phyloP scores from a whole-genome alignment of 2,797 vertebrate genomes.

The Tarsius wallacei region DNA sequence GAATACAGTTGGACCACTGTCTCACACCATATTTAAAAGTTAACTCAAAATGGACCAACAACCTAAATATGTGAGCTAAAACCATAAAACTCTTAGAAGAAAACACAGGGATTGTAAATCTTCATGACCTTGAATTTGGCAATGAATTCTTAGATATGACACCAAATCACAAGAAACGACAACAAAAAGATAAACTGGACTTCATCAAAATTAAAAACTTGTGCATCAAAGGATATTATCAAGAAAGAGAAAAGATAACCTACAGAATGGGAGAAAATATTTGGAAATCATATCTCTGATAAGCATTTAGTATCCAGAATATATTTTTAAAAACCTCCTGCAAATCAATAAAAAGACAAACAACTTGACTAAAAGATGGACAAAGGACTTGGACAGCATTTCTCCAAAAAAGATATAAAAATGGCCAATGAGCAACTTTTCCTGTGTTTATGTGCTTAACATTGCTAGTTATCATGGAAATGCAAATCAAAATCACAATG shows the following conservation, averaged over 20 bases:
- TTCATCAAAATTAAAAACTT: conserved; percentile 9
- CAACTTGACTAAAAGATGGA: not conserved
- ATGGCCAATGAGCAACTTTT: not conserved
- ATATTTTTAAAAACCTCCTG: not conserved
- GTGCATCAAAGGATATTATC: not conserved
- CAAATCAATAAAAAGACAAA: conserved; percentile 15
- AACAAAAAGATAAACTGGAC: not conserved
- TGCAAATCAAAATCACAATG: not conserved
- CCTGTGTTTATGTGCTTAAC: not conserved
- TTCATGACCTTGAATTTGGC: not conserved
- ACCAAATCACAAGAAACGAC: not conserved
- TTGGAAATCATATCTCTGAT: not conserved
- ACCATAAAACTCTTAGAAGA: not conserved
- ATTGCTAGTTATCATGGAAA: not conserved
- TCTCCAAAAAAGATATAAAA: not conserved
- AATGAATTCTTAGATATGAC: not conserved
- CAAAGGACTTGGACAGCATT: not conserved
- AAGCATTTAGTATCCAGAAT: conserved; percentile 1
- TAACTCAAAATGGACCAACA: not conserved
- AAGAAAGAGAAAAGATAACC: not conserved
- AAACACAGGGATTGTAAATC: not conserved
- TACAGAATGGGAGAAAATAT: not conserved
- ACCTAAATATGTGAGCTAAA: not conserved
- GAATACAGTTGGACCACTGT: not conserved
- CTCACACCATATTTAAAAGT: not conserved